Evolutionary conservation across 2,113 vertebrate species (phyloP), one percentile per base, ranked within the genome.

Genomic region (Ictalurus punctatus): DNA sequence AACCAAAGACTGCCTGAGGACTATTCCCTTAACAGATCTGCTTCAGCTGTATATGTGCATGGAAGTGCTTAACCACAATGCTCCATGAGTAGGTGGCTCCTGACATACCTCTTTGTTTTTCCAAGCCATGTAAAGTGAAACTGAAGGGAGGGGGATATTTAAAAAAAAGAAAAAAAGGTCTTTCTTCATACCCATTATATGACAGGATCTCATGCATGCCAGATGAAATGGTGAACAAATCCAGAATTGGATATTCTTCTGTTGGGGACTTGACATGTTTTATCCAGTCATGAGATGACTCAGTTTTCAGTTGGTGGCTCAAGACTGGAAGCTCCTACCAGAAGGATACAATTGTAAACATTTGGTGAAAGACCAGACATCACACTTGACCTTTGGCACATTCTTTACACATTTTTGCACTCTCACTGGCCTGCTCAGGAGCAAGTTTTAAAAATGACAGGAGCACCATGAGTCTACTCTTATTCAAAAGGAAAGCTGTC

Each of bases 11-110:
- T 87, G 89, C 92, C 91, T 74, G 23, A 19, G 12, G 90, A 85
- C 81, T 37, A 89, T 91, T 88, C 52, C 90, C 76, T 87, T 61
- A 0, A 40, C 89, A 86, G 91, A 88, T 93, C 84, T 87, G 87
- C 81, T 93, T 93, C 93, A 92, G 92, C 94, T 94, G 94, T 93
- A 93, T 91, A 73, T 91, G 90, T 92, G 92, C 85, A 92, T 89
- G 93, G 92, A 93, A 94, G 93, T 90, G 92, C 87, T 83, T 91
- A 92, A 84, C 89, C 93, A 93, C 90, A 92, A 92, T 93, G 91
- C 92, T 92, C 91, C 90, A 90, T 85, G 89, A 93, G 93, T 92
- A 94, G 92, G 92, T 94, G 93, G 91, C 90, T 91, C 74, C 34
- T 92, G 91, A 93, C 89, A 91, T 90, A 84, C 91, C 86, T 88